Percentiles rank a stretch among this genome's conserved stretches.
Conservation (phyloP, 2,888 invertebrate genomes). For the Subacronicta megacephala region DNA sequence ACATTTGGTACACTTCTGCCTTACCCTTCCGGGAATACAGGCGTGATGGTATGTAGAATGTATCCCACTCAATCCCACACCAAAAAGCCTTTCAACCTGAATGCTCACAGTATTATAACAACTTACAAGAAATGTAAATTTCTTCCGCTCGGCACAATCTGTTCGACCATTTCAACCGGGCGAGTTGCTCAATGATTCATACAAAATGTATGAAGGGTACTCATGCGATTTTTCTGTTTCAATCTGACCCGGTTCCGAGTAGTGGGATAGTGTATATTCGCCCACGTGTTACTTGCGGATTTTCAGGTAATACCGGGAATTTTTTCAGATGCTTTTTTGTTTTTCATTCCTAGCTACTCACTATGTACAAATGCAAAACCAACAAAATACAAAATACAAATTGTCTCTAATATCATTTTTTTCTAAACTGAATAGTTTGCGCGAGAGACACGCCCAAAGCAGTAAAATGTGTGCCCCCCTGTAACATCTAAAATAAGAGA, state of each 20-base stretch:
- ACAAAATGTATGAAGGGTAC: conserved; percentile 59
- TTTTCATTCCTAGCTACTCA: too few species aligned
- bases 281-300: conserved; percentile 13
- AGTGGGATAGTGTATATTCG: conserved; percentile 29
- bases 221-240: conserved; percentile 54
- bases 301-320: conserved; percentile 2
- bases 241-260: conserved; percentile 32
- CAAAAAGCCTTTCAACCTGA: too few species aligned
- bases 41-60: too few species aligned
- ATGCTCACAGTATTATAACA: conserved; percentile 1
- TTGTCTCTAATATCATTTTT: too few species aligned
- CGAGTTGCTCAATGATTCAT: conserved; percentile 55
- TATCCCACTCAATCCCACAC: background rate
- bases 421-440: too few species aligned
- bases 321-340: background rate
- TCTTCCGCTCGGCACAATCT: conserved; percentile 35
- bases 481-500: too few species aligned
- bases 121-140: conserved; percentile 34
- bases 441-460: too few species aligned
- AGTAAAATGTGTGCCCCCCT: too few species aligned
- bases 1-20: too few species aligned
- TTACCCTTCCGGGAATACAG: too few species aligned
- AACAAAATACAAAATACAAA: too few species aligned
- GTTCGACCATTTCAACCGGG: conserved; percentile 30
- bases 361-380: too few species aligned